Base-by-base conservation (phyloP, 2,113 vertebrate genomes). In the Emydura subglobosa region DNA sequence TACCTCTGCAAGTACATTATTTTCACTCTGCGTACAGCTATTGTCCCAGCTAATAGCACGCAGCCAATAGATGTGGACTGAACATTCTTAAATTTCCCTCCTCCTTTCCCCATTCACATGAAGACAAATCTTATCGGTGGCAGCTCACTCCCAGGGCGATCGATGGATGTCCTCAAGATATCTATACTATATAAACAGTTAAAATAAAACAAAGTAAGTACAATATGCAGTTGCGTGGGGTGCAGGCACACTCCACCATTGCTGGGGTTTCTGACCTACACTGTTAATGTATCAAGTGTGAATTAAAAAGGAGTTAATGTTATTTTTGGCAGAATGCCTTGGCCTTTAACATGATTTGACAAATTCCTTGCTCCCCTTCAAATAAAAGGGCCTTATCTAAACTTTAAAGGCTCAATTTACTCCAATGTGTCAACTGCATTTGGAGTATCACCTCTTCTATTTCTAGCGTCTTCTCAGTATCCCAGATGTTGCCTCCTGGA, bases 371-470 rank as follows among this genome's bases (percentile, higher is more conserved):
- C 6, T 91, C 21, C 7, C 7, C 25, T 83, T 94, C 91, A 96
- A 96, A 92, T 59, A 91, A 95, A 93, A 90, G 79, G 79, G 9
- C 25, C 9, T 93, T 90, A 89, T 86, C 79, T 94, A 87, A 54
- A 82, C 12, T 61, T 88, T 42, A 90, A 88, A 88, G 55, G 89
- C 27, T 92, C 54, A 39, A 0, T 94, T 95, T 90, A 89, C n/a
- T 86, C 6, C 14, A 13, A 2, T 27, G n/a, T 83, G 79, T 79
- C 17, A 92, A 83, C 53, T 7, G 4, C 29, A 55, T n/a, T 94
- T 85, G 83, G 24, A 85, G 83, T 88, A 88, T 88, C 76, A 88
- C 42, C 47, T 85, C 44, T 91, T 12, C 3, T 89, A 78, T 85
- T 91, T 94, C 72, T 61, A 80, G 49, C 1, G 82, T 22, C 44